A percentile compares a stretch with the other conserved stretches of the same genome.
phyloP scores from a whole-genome alignment of 35 echinoderm and acorn worm species.

The Heliocidaris tuberculata region DNA sequence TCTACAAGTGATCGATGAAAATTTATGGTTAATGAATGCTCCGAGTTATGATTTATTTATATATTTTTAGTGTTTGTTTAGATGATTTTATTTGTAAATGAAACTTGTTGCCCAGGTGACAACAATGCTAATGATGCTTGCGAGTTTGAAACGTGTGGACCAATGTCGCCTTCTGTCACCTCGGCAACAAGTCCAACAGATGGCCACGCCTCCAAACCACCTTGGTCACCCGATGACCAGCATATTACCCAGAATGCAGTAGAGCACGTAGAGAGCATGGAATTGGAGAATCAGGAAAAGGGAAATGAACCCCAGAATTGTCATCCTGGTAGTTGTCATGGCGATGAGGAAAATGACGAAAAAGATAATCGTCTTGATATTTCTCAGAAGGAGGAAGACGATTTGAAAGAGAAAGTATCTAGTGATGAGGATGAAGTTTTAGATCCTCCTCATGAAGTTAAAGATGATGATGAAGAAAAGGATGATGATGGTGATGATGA shows the following conservation, averaged over 20 bases:
- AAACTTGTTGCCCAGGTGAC: background rate
- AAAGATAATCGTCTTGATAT: background rate
- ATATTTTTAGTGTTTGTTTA: background rate
- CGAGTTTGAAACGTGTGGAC: background rate
- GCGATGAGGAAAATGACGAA: background rate
- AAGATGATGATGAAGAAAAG: constrained; percentile 23
- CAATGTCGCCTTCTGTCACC: constrained; percentile 23
- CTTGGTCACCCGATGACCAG: constrained; percentile 19
- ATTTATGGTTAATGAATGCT: background rate
- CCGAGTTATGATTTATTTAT: background rate
- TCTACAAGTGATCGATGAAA: background rate
- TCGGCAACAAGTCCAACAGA: constrained; percentile 20
- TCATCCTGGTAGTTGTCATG: constrained; percentile 33
- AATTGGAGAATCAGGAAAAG: constrained; percentile 18
- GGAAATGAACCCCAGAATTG: background rate
- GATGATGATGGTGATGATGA: background rate
- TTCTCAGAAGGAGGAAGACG: background rate
- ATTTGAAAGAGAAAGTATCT: background rate
- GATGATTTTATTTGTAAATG: background rate
- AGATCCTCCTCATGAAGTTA: background rate
- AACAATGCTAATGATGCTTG: background rate
- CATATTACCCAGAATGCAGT: constrained; percentile 24
- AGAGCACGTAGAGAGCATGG: constrained; percentile 29
- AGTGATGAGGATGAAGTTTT: constrained; percentile 8
- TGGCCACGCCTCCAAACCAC: background rate